Base-by-base conservation (phyloP, 1,140 invertebrate species). In the Drosophila carrolli region DNA sequence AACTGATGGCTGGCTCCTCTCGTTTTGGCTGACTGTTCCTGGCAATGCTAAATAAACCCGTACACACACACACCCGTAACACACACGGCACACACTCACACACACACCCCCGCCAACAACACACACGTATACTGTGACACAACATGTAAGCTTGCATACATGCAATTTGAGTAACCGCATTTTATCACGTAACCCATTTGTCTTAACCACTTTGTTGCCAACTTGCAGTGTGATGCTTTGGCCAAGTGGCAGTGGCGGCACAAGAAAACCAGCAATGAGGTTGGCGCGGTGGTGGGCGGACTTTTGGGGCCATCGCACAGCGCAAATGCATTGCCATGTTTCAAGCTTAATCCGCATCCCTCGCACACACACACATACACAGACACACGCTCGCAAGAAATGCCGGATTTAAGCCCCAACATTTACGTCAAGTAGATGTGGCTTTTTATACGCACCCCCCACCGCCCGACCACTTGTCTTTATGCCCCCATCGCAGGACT, bases 111-210 rank as follows among this genome's bases (percentile, higher is more conserved):
- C 55, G 40, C 62, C 63, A 56, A 73, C 41, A 51, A 56, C 63
- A 71, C 35, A 65, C 59, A 82, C 68, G 54, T 47, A 78, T 48
- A 71, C 59, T 59, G 65, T 71, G 66, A 75, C 65, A 90, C 43
- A 80, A 75, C 67, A 82, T 90, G 82, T 83, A 83, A 83, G 80
- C 78, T 78, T 78, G 81, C 81, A 91, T 88, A 81, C 81, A 91
- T 91, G 84, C 89, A 85, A 91, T 91, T 91, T 91, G 89, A 91
- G 89, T 91, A 89, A 91, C 89, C 89, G 90, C 89, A 89, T 91
- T 91, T 91, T 91, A 91, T 91, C 89, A 91, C 89, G 89, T 91
- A 91, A 91, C 89, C 84, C 89, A 91, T 91, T 91, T 91, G 84
- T 91, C 89, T 91, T 91, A 91, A 90, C 89, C 89, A 91, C 75